Conservation (phyloP, 1,140 invertebrate species). For the Sinonovacula constricta region DNA sequence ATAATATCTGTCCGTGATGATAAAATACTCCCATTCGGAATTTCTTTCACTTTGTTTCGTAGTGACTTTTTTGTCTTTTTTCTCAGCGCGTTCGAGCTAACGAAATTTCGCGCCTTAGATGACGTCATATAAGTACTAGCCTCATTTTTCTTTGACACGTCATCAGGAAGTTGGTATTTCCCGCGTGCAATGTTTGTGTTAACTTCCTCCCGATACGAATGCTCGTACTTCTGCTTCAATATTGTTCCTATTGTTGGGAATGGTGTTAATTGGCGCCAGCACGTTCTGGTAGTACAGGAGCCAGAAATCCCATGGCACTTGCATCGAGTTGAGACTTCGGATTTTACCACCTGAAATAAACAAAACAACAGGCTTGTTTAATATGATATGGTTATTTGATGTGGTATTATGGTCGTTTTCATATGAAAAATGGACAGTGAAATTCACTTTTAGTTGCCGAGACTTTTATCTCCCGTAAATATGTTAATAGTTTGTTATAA, state of each 20-base stretch:
- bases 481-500: no score
- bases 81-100: neutral
- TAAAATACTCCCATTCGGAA: no score
- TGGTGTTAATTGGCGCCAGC: slow-evolving; percentile 93
- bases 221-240: slow-evolving; percentile 89
- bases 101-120: neutral
- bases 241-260: slow-evolving; percentile 90
- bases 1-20: slow-evolving; percentile 92
- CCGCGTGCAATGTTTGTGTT: slow-evolving; percentile 69
- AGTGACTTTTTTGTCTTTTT: slow-evolving; percentile 40
- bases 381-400: no score
- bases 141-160: slow-evolving; percentile 48
- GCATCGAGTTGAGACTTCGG: slow-evolving; percentile 81
- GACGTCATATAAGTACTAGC: slow-evolving; percentile 5
- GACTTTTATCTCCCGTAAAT: no score
- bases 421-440: no score
- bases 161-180: slow-evolving; percentile 50
- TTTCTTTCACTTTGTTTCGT: slow-evolving; percentile 23
- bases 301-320: slow-evolving; percentile 98
- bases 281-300: slow-evolving; percentile 95
- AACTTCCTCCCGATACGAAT: slow-evolving; percentile 85
- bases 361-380: no score
- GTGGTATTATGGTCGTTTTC: no score
- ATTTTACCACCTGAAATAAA: slow-evolving; percentile 73
- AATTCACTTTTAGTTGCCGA: no score